Evolutionary conservation across 1,140 invertebrate species (phyloP), one percentile per base, ranked within the genome.

Genomic region (Heterodera carotae): DNA sequence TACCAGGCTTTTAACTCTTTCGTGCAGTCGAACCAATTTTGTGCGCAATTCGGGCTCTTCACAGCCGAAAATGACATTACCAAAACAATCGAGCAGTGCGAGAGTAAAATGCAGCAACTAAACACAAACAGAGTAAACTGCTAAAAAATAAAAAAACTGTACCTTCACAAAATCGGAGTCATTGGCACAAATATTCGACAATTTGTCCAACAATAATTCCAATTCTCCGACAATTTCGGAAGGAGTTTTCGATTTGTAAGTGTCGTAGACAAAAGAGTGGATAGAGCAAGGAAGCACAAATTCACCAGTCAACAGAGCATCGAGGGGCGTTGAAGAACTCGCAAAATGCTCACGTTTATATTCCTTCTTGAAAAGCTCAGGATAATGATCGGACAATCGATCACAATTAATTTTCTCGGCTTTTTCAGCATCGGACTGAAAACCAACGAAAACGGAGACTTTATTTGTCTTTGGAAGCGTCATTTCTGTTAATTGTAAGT

Each of bases 281-380:
- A 56, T 22, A 22, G 48, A 56, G 48, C 48, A 56, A 18, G 48
- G 48, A 18, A 56, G 22, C 12, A 56, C 48, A 22, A 56, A 56
- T 56, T 56, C 48, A 15, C 48, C 48, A 22, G 48, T 22, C 48
- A 56, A 56, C 15, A 56, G 48, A 18, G 15, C 48, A 18, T 56
- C 48, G 22, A 56, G 5, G 22, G 48, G 48, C 18, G 22, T 4
- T 22, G 48, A 56, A 56, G 48, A 15, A n/a, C 12, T 3, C 22
- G 48, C 5, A 56, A 22, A 56, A 12, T 3, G 12, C 22, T 22
- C 18, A 22, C 15, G 5, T 2, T 6, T n/a, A 31, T 60, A 34
- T 62, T n/a, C 59, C 64, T 74, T 33, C 64, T 62, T 64, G 27
- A 74, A 74, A 18, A 74, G 27, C 25, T 74, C 22, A 29, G 72